A percentile compares a stretch with the other conserved stretches of the same genome.
Conservation (phyloP, 2,113 vertebrate genomes). For the Sula dactylatra region DNA sequence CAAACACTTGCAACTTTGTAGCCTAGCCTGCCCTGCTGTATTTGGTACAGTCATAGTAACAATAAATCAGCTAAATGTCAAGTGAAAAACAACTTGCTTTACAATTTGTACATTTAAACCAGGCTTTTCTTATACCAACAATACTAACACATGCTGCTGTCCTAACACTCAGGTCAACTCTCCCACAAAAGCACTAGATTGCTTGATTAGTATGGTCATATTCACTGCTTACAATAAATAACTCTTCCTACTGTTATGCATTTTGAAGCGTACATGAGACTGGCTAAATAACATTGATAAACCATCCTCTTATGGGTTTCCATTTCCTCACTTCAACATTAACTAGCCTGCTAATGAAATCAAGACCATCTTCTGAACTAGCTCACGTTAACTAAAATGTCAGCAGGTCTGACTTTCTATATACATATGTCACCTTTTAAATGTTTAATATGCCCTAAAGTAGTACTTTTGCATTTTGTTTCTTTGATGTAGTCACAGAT, state of each 20-base stretch:
- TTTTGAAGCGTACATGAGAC: neutral
- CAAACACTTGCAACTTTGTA: neutral
- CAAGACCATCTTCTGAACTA: conserved; percentile 9
- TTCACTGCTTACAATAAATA: neutral
- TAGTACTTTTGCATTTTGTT: conserved; percentile 62
- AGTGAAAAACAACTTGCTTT: conserved; percentile 1
- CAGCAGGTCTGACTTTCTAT: conserved; percentile 48
- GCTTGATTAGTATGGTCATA: neutral
- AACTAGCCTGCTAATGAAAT: conserved; percentile 5
- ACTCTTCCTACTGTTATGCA: neutral
- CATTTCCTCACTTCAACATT: conserved; percentile 23
- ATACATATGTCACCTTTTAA: conserved; percentile 58
- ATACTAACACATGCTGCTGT: neutral
- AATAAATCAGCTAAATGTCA: neutral
- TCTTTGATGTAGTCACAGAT: conserved; percentile 66
- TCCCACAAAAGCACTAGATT: neutral
- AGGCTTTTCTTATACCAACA: neutral
- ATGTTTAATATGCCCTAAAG: conserved; percentile 68
- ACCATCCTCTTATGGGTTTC: neutral
- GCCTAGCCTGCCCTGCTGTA: neutral
- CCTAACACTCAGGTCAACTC: neutral
- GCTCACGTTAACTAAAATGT: conserved; percentile 41
- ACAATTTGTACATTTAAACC: neutral
- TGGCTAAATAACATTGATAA: neutral
- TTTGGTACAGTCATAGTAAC: neutral